A percentile compares a stretch with the other conserved stretches of the same genome.
These are phyloP conservation scores for Leuciscus idus DNA, from an alignment of 2,113 vertebrate species.

Conservation along the genomic window DNA sequence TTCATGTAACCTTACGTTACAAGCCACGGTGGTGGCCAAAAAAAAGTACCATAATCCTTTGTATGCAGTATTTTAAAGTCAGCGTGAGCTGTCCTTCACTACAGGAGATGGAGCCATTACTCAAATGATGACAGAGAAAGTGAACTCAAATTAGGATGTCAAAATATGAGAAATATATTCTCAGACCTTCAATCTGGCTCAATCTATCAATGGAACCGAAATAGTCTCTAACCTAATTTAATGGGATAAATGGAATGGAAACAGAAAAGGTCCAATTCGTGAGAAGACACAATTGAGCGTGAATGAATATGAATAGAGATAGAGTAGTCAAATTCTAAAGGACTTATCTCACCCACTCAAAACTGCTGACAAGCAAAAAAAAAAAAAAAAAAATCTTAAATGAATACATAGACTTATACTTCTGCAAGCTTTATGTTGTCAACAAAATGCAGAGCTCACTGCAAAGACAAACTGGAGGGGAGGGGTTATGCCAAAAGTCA, in stretches of 20 bases:
- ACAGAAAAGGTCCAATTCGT: slow-evolving; percentile 1
- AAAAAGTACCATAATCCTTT: neutral
- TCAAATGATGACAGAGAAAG: slow-evolving; percentile 27
- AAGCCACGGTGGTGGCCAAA: neutral
- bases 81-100: neutral
- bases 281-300: slow-evolving; percentile 25
- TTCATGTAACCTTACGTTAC: slow-evolving; percentile 35
- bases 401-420: neutral
- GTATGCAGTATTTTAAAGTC: slow-evolving; percentile 6
- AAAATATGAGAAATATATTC: slow-evolving; percentile 18
- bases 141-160: neutral
- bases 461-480: neutral
- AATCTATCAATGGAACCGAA: slow-evolving; percentile 13
- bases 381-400: neutral
- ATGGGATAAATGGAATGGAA: slow-evolving; percentile 23
- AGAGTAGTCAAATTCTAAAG: slow-evolving; percentile 9
- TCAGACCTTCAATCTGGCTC: slow-evolving; percentile 29
- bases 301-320: slow-evolving; percentile 5
- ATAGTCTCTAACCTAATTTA: slow-evolving; percentile 19
- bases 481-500: slow-evolving; percentile 28
- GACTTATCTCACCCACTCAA: slow-evolving; percentile 11
- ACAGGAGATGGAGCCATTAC: slow-evolving; percentile 26
- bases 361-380: slow-evolving; percentile 28
- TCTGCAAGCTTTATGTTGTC: slow-evolving; percentile 21
- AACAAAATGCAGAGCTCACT: neutral